Evolutionary conservation across 2,888 invertebrate species (phyloP), one percentile per base, ranked within the genome.

Genomic region (Rhogogaster chlorosoma): DNA sequence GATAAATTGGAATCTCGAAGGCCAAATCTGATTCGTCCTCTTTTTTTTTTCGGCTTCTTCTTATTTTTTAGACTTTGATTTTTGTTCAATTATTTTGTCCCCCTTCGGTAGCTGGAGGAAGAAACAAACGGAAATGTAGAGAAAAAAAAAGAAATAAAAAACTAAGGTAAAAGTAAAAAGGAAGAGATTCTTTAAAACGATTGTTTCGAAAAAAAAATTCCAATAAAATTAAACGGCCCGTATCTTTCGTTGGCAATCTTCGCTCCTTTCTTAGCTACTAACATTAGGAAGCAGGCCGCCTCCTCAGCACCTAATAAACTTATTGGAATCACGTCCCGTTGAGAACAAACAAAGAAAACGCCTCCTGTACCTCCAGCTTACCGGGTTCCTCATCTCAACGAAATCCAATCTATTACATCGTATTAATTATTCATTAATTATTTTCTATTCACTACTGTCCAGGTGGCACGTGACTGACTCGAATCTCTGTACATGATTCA

Each of bases 381-480:
- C 12, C 82, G n/a, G n/a, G 57, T 10, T 22, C 61, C 32, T 49
- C 53, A 29, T 29, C 45, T 29, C 64, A 18, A 18, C 67, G 61
- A 45, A 61, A 83, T 83, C 83, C 83, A 83, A 83, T 83, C 83
- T 83, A 83, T 83, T 83, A 83, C 83, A 83, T 42, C 45, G 67
- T 83, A 83, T 83, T 83, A 83, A 83, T 83, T 83, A 83, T 83
- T 83, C 83, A 83, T 83, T 61, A 80, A 80, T 80, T 61, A 80
- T 80, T 80, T 61, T 61, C 80, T 53, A 49, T 53, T 53, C 53
- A 38, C 3, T 75, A 3, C 53, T 42, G 38, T 73, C 42, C 22
- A 42, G 73, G 22, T 73, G 45, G 38, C 10, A 73, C 73, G 73
- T 73, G 73, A 73, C 61, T 29, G 26, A 29, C 61, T 61, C 67